These are phyloP conservation scores for Brotula barbata DNA, from an alignment of 2,797 vertebrate genomes.

Conservation along the genomic window DNA sequence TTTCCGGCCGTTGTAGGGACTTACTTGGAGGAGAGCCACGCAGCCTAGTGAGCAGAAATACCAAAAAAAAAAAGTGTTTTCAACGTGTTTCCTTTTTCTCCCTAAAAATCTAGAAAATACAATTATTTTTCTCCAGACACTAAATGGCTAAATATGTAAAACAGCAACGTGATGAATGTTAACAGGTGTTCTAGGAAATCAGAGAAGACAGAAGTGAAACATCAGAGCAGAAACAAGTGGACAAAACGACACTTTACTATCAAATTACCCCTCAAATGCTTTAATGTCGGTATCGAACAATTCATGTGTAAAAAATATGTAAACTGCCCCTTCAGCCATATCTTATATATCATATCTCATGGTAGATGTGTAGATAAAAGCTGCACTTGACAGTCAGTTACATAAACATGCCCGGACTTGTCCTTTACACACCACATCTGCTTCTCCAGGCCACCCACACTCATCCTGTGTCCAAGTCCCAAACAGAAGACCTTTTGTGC, in stretches of 20 bases:
- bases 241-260: background rate
- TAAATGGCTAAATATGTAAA: background rate
- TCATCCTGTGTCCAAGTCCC: constrained; percentile 5
- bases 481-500: constrained; percentile 51
- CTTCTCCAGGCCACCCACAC: constrained; percentile 46
- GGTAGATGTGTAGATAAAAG: background rate
- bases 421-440: constrained; percentile 57
- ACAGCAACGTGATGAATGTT: background rate
- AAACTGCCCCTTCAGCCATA: background rate
- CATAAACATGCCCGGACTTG: constrained; percentile 46
- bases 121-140: too few species aligned
- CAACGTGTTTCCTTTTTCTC: too few species aligned
- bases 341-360: background rate
- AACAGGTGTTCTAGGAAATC: background rate
- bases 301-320: background rate
- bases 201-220: background rate
- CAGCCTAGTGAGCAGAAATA: too few species aligned
- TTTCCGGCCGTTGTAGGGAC: too few species aligned
- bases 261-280: background rate
- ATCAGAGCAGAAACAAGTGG: background rate
- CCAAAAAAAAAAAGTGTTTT: too few species aligned
- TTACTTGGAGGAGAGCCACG: too few species aligned
- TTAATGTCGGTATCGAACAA: background rate
- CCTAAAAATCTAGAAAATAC: too few species aligned
- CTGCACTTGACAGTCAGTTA: constrained; percentile 5